These are phyloP conservation scores for Carpatolechia fugitivella DNA, from an alignment of 2,888 invertebrate genomes.

Conservation along the genomic window DNA sequence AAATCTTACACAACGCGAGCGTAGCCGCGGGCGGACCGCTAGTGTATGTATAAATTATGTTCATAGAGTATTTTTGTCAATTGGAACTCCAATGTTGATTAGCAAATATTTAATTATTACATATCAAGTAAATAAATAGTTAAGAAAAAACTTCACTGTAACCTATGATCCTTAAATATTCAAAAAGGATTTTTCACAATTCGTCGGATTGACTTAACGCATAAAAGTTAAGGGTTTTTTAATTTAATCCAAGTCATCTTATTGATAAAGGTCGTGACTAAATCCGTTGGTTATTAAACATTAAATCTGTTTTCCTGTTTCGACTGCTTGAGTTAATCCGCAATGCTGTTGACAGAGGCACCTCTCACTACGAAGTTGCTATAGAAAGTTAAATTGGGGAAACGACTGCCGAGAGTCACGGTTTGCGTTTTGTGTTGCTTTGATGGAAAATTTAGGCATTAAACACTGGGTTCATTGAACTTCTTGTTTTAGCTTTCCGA, in stretches of 20 bases:
- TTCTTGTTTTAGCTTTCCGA: no score
- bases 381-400: conserved; percentile 7
- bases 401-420: background rate
- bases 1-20: no score
- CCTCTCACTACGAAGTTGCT: conserved; percentile 4
- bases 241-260: background rate
- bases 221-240: background rate
- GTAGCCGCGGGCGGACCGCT: no score
- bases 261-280: conserved; percentile 14
- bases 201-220: no score
- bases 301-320: conserved; percentile 17
- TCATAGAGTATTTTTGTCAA: no score
- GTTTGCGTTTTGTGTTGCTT: background rate
- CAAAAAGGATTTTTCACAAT: no score
- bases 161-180: no score
- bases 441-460: background rate
- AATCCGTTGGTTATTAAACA: conserved; percentile 19
- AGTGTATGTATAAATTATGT: no score
- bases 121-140: no score
- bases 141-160: no score
- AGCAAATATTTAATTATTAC: no score
- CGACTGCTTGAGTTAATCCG: conserved; percentile 17
- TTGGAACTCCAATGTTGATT: no score
- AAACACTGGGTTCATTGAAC: background rate
- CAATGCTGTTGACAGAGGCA: conserved; percentile 19